Evolutionary conservation across 2,888 invertebrate species (phyloP), one percentile per base, ranked within the genome.

Genomic region (Acrobasis consociella): DNA sequence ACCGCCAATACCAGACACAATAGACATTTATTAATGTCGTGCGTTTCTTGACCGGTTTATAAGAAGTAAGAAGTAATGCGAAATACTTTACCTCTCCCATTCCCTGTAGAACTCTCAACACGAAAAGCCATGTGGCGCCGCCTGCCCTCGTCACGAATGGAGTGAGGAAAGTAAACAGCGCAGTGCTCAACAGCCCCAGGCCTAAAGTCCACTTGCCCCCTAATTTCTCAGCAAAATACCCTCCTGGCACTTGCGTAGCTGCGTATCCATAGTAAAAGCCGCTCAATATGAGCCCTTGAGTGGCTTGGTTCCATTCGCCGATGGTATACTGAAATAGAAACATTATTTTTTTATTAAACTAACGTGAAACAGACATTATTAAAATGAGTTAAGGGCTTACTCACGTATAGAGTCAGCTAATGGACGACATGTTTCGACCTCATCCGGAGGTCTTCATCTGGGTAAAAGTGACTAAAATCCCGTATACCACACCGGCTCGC

Each of bases 141-240:
- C 93, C 93, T 11, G 80, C 64, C 22, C 91, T 83, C 1, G 97
- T 96, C 17, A 95, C 95, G 8, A 95, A 67, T 0, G 98, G 98
- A 0, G 97, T 97, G 0, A 97, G 80, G 55, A 97, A 86, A 0
- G 97, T 97, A 70, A 97, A 96, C 2, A 97, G 73, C 0, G 97
- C 97, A 0, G 97, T 97, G 39, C 95, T 95, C 0, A 97, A 87
- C 39, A 98, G 94, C 13, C 97, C 97, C 55, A 96, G 76, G 0
- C 96, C 96, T n/a, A 97, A 89, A 0, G 96, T 94, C 93, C 97
- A 96, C 87, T 97, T 97, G 9, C 97, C 97, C 22, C 98, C 98
- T 68, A 96, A 96, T 73, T 93, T 95, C 72, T 97, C 97, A 0
- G 97, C 96, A 60, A 97, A 81, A 69, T 96, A 94, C 49, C 97